Evolutionary conservation across 1,140 invertebrate genomes (phyloP).

Genomic region (Drosophila sulfurigaster): DNA sequence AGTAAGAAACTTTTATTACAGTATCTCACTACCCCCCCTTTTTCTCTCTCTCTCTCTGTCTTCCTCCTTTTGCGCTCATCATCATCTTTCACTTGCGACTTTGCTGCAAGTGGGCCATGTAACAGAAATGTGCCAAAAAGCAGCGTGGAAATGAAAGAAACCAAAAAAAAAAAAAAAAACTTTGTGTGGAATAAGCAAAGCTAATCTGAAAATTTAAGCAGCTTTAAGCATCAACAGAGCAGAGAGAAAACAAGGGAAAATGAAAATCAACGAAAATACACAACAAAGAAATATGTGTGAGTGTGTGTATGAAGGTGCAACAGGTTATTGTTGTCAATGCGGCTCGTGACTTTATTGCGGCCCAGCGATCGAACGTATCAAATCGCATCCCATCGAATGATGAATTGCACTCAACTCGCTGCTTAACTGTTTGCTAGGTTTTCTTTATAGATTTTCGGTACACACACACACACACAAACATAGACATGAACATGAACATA

Average conservation of each 20-base stretch:
- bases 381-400: conserved; percentile 26
- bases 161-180: no score
- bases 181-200: conserved; percentile 44
- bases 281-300: background rate
- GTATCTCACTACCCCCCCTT: background rate
- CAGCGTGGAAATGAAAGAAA: conserved; percentile 36
- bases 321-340: conserved; percentile 44
- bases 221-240: conserved; percentile 38
- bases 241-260: conserved; percentile 10
- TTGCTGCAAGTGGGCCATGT: conserved; percentile 68
- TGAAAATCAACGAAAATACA: background rate
- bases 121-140: conserved; percentile 68
- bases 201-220: conserved; percentile 73
- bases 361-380: conserved; percentile 33
- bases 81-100: conserved; percentile 32
- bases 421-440: conserved; percentile 35
- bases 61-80: background rate
- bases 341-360: conserved; percentile 13
- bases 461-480: conserved; percentile 14
- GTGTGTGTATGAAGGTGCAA: conserved; percentile 22
- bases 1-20: conserved; percentile 44
- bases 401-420: conserved; percentile 41
- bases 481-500: background rate
- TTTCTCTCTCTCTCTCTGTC: background rate
- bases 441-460: conserved; percentile 45